Conservation (phyloP, 2,888 invertebrate species). For the Polydrusus pterygomalis region DNA sequence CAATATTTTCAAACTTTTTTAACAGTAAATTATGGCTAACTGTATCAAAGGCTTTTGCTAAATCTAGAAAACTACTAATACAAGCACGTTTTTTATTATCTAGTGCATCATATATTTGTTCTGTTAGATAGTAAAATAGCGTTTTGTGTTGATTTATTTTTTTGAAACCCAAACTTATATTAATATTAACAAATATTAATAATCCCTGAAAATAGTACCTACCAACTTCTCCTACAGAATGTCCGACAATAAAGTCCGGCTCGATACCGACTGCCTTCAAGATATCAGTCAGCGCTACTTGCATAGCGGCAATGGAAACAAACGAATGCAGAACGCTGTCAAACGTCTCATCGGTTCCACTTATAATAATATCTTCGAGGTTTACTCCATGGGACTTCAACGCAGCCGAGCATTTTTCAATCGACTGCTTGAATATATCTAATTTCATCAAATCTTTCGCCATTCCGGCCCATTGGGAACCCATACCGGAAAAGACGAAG, state of each 20-base stretch:
- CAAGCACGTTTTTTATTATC: too few species aligned
- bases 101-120: too few species aligned
- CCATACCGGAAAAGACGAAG: conserved; percentile 99
- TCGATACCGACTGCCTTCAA: conserved; percentile 83
- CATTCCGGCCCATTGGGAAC: conserved; percentile 98
- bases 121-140: too few species aligned
- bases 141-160: too few species aligned
- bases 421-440: conserved; percentile 86
- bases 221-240: conserved; percentile 94
- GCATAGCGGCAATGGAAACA: conserved; percentile 95
- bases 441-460: conserved; percentile 89
- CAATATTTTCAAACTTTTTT: too few species aligned
- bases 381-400: conserved; percentile 88
- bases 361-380: conserved; percentile 86
- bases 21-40: too few species aligned
- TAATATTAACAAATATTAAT: too few species aligned
- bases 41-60: too few species aligned
- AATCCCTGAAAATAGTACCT: conserved; percentile 50
- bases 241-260: conserved; percentile 97
- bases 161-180: too few species aligned
- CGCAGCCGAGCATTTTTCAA: conserved; percentile 84
- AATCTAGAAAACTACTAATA: too few species aligned
- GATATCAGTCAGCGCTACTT: conserved; percentile 96
- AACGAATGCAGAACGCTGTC: conserved; percentile 93
- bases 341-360: conserved; percentile 84